Evolutionary conservation across 2,888 invertebrate genomes (phyloP), one percentile per base, ranked within the genome.

Genomic region (Rhogogaster chlorosoma): DNA sequence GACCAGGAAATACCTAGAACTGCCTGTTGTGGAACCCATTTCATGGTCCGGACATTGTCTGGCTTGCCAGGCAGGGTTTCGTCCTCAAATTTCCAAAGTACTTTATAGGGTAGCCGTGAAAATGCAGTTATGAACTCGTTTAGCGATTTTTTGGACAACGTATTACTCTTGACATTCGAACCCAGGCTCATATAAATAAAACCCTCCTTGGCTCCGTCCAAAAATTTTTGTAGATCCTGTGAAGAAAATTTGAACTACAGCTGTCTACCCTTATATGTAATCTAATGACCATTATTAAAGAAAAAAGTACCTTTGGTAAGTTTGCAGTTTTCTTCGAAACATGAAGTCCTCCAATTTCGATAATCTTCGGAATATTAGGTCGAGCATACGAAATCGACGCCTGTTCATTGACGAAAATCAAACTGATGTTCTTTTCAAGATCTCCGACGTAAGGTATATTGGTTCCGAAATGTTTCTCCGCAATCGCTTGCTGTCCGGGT

Each of bases 1-100:
- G 5, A 53, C 2, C n/a, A 49, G 18, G 10, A 1, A 10, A n/a
- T n/a, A 94, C 94, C 91, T 82, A 94, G 87, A 36, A 94, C 86
- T 85, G 93, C 93, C 86, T 93, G 92, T 86, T 94, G 94, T 0
- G 94, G 93, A 26, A 93, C 92, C 94, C 95, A 95, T 9, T 93
- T 87, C 9, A 93, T 82, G 0, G 94, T 90, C 83, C 94, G 92
- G 0, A 95, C 93, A 87, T 95, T 95, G 10, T 90, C 88, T 0
- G 94, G 94, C 4, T 90, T 18, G 57, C 92, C 89, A 0, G 92
- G 89, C 45, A 92, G 75, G 38, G 88, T 57, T 22, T 94, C 94
- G 64, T 93, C 91, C 87, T 94, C 94, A 90, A 94, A 95, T 88
- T 94, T 95, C 94, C 94, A 94, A 0, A 95, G 86, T 1, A 95